Evolutionary conservation across 2,113 vertebrate species (phyloP).

Genomic region (Macrotus californicus): DNA sequence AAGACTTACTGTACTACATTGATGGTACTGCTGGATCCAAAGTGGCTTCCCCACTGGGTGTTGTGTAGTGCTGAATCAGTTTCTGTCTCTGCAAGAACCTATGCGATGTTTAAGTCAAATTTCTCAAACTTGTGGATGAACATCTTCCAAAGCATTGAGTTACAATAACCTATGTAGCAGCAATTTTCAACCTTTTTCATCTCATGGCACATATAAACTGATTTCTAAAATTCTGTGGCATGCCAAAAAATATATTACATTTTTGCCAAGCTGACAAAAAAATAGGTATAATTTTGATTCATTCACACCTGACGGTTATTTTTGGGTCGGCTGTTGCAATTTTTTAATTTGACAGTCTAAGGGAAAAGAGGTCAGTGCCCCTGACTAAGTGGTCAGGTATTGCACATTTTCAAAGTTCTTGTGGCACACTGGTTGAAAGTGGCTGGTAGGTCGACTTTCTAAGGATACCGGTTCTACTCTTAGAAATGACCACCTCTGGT

Average conservation of each 20-base stretch:
- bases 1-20: background rate
- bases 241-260: background rate
- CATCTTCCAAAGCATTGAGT: background rate
- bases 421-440: background rate
- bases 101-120: background rate
- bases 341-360: background rate
- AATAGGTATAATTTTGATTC: background rate
- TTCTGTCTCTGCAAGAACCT: background rate
- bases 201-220: background rate
- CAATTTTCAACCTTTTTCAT: background rate
- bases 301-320: background rate
- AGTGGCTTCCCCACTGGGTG: background rate
- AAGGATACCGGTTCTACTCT: background rate
- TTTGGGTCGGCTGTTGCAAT: background rate
- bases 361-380: background rate
- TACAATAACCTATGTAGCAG: background rate
- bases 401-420: background rate
- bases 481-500: background rate
- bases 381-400: background rate
- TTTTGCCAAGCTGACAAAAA: background rate
- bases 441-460: background rate
- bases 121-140: background rate
- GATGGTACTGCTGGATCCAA: background rate
- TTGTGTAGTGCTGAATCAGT: background rate
- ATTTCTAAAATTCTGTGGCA: background rate